A percentile compares a stretch with the other conserved stretches of the same genome.
Evolutionary conservation across 2,888 invertebrate species (phyloP).

Genomic region (Melangyna quadrimaculata): DNA sequence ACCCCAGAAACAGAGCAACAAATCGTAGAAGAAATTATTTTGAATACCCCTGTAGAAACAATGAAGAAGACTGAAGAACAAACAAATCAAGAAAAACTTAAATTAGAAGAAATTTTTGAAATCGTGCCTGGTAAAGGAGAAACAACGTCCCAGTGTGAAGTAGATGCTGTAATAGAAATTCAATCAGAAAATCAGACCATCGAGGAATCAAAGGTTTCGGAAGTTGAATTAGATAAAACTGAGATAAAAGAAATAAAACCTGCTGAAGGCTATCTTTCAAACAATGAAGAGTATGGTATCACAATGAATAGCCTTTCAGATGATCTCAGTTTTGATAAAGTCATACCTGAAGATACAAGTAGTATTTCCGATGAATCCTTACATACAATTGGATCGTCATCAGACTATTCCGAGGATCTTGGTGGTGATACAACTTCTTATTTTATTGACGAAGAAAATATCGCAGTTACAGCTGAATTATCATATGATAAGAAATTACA

Average conservation of each 20-base stretch:
- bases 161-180: neutral
- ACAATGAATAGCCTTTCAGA: neutral
- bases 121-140: neutral
- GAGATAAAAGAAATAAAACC: neutral
- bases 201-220: neutral
- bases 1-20: neutral
- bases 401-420: conserved; percentile 28
- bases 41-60: neutral
- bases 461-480: neutral
- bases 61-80: neutral
- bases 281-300: neutral
- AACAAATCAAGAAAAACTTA: neutral
- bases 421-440: neutral
- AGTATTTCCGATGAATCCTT: conserved; percentile 56
- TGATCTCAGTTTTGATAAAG: neutral
- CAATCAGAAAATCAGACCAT: neutral
- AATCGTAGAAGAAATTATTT: neutral
- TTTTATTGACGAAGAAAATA: neutral
- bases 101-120: neutral
- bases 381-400: conserved; percentile 32
- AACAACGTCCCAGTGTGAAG: neutral
- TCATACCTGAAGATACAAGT: neutral
- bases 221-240: neutral
- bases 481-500: neutral
- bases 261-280: neutral